Conservation (phyloP, 1,140 invertebrate species). For the Protaetia brevitarsis region DNA sequence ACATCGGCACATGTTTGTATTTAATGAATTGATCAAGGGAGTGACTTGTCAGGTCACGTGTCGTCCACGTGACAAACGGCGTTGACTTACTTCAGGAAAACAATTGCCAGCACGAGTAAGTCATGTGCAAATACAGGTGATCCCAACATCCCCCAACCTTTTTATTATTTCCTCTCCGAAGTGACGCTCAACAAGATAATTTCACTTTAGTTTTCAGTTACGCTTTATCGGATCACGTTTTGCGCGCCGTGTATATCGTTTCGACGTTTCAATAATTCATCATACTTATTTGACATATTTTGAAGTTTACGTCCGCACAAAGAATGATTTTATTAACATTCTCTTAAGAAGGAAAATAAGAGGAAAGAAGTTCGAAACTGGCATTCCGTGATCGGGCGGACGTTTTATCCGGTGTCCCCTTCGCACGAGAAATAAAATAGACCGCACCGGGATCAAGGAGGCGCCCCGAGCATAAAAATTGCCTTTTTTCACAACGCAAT, state of each 20-base stretch:
- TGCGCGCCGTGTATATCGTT: no score
- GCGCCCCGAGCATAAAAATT: conserved; percentile 38
- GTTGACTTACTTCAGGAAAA: conserved; percentile 16
- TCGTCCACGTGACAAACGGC: conserved; percentile 29
- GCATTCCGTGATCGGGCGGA: neutral
- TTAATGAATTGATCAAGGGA: conserved; percentile 33
- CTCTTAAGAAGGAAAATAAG: neutral
- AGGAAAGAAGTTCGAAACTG: no score
- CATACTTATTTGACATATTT: no score
- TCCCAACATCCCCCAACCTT: neutral
- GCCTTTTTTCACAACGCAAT: conserved; percentile 36
- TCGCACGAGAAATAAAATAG: neutral
- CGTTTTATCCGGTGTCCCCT: conserved; percentile 11
- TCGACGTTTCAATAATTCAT: no score
- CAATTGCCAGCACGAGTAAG: neutral
- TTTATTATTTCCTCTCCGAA: neutral
- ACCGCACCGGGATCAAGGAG: conserved; percentile 30
- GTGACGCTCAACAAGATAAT: neutral
- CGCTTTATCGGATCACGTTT: no score
- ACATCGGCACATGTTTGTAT: conserved; percentile 17
- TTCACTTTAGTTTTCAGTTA: neutral
- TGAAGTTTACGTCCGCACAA: no score
- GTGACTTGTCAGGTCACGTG: conserved; percentile 31
- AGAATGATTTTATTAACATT: neutral
- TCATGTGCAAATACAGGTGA: conserved; percentile 1